Evolutionary conservation across 2,113 vertebrate species (phyloP).

Genomic region (Microtus pennsylvanicus): DNA sequence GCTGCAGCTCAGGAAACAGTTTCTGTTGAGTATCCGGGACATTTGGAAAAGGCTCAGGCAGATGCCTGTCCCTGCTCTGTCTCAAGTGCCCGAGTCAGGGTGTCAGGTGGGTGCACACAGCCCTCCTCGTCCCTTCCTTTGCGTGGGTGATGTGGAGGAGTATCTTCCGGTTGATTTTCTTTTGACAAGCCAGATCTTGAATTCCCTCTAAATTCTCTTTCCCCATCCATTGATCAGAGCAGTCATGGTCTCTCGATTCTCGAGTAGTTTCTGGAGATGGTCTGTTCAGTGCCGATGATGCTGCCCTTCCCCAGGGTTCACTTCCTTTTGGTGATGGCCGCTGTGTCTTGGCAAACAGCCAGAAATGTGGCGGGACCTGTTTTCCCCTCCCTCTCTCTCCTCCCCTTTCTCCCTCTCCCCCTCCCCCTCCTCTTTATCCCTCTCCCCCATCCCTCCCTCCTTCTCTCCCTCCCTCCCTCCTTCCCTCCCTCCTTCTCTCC

Average conservation of each 20-base stretch:
- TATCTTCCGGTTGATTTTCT: neutral
- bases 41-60: neutral
- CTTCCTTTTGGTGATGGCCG: neutral
- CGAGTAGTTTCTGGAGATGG: neutral
- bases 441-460: no score
- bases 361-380: neutral
- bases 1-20: neutral
- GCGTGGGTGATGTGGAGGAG: neutral
- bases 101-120: neutral
- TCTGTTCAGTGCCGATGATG: neutral
- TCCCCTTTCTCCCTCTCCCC: accelerated
- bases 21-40: neutral
- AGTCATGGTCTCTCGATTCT: neutral
- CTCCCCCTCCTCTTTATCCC: accelerated
- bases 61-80: neutral
- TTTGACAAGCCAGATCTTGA: neutral
- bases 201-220: neutral
- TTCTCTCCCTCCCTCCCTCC: accelerated
- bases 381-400: neutral
- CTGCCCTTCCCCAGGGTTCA: neutral
- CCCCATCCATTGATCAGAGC: neutral
- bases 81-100: neutral
- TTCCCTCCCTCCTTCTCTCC: no score
- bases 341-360: neutral
- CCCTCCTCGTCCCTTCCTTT: neutral